These are phyloP conservation scores for Montipora foliosa DNA, from an alignment of 64 coral and sea anemone genomes.

Conservation along the genomic window DNA sequence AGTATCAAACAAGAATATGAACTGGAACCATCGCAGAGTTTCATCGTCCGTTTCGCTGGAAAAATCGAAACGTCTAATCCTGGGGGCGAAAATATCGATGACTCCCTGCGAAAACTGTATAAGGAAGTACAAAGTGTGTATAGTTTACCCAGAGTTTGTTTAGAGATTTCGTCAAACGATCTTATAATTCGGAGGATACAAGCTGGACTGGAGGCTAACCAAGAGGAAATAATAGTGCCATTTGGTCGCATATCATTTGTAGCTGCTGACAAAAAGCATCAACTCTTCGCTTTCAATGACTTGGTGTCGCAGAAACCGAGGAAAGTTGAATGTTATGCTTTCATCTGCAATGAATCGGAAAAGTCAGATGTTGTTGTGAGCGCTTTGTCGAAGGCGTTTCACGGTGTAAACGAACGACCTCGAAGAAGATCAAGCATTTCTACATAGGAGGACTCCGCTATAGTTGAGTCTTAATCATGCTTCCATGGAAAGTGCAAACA, in stretches of 20 bases:
- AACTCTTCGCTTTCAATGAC: slow-evolving; percentile 96
- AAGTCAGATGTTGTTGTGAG: slow-evolving; percentile 79
- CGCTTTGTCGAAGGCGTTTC: slow-evolving; percentile 79
- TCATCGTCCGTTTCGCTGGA: slow-evolving; percentile 84
- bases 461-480: not conserved
- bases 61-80: slow-evolving; percentile 74
- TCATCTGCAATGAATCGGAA: slow-evolving; percentile 88
- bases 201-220: slow-evolving; percentile 20
- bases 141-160: slow-evolving; percentile 56
- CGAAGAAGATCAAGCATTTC: slow-evolving; percentile 5
- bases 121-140: slow-evolving; percentile 60
- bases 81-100: slow-evolving; percentile 79
- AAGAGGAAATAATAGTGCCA: slow-evolving; percentile 72
- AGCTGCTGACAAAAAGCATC: slow-evolving; percentile 91
- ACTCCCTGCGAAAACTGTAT: slow-evolving; percentile 78
- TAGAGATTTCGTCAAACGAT: slow-evolving; percentile 73
- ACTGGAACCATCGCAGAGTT: slow-evolving; percentile 71
- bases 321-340: slow-evolving; percentile 81
- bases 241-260: slow-evolving; percentile 89
- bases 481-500: too few relatives aligned
- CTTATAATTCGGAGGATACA: slow-evolving; percentile 60
- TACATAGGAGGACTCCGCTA: not conserved
- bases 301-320: slow-evolving; percentile 82
- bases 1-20: slow-evolving; percentile 73
- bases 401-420: slow-evolving; percentile 41